Percentiles rank a stretch among this genome's conserved stretches.
phyloP scores from a whole-genome alignment of 2,797 vertebrate genomes.

The Coilia nasus region DNA sequence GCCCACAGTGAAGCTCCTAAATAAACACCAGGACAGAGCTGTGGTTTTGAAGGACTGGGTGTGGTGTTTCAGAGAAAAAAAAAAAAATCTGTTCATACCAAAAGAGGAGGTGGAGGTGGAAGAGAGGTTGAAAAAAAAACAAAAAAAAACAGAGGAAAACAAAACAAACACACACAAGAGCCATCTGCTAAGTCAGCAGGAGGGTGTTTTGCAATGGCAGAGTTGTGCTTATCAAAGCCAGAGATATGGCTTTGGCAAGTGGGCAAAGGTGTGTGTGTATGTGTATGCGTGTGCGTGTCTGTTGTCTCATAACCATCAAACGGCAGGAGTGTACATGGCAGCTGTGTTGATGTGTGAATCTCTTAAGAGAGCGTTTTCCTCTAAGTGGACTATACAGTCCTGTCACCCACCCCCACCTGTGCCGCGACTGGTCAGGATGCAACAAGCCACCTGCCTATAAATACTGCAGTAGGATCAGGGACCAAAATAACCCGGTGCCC shows the following conservation, averaged over 20 bases:
- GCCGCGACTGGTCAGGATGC: background rate
- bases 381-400: background rate
- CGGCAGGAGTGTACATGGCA: background rate
- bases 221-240: constrained; percentile 35
- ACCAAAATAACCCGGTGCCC: constrained; percentile 45
- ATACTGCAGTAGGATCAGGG: constrained; percentile 36
- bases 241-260: constrained; percentile 6
- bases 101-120: background rate
- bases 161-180: constrained; percentile 8
- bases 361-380: background rate
- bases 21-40: constrained; percentile 21
- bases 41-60: constrained; percentile 21
- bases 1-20: background rate
- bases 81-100: constrained; percentile 19
- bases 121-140: background rate
- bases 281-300: background rate
- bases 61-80: background rate
- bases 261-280: constrained; percentile 4
- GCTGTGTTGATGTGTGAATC: background rate
- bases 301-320: background rate
- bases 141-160: background rate
- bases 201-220: constrained; percentile 34
- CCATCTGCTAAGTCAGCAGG: constrained; percentile 34
- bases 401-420: background rate
- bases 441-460: constrained; percentile 39